Evolutionary conservation across 2,113 vertebrate genomes (phyloP).

Genomic region (Crotophaga sulcirostris): DNA sequence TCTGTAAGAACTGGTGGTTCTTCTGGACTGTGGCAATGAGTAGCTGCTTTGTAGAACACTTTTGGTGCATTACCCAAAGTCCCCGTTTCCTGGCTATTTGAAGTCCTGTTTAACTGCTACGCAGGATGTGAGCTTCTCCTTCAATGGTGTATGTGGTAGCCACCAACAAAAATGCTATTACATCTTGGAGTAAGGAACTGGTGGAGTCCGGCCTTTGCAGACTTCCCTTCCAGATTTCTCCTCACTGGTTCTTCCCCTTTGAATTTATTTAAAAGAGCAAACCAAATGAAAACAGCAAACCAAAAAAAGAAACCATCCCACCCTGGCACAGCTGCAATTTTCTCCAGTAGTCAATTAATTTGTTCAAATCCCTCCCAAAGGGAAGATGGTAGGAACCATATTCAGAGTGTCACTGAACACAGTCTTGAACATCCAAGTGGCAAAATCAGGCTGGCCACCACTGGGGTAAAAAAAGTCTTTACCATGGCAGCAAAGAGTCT

Average conservation of each 20-base stretch:
- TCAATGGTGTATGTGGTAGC: rapidly evolving
- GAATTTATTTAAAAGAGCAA: too few relatives aligned
- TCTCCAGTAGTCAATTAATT: not conserved
- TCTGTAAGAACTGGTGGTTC: not conserved
- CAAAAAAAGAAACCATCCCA: not conserved
- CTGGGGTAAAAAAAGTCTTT: not conserved
- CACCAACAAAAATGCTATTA: not conserved
- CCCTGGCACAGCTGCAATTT: not conserved
- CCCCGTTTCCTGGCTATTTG: not conserved
- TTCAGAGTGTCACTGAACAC: not conserved
- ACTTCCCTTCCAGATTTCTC: not conserved
- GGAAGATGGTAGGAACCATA: not conserved
- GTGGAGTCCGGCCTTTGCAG: not conserved
- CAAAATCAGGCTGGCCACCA: not conserved
- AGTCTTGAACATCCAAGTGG: not conserved
- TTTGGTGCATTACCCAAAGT: not conserved
- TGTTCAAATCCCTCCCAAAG: not conserved
- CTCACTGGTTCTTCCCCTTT: not conserved
- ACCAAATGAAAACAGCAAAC: not conserved
- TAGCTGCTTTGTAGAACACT: not conserved
- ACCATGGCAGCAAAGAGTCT: not conserved
- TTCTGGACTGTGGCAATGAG: not conserved
- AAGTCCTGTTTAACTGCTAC: not conserved
- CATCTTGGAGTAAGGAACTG: not conserved
- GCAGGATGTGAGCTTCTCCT: not conserved